Conservation (phyloP, 1,140 invertebrate genomes). For the Pseudomyrmex gracilis region DNA sequence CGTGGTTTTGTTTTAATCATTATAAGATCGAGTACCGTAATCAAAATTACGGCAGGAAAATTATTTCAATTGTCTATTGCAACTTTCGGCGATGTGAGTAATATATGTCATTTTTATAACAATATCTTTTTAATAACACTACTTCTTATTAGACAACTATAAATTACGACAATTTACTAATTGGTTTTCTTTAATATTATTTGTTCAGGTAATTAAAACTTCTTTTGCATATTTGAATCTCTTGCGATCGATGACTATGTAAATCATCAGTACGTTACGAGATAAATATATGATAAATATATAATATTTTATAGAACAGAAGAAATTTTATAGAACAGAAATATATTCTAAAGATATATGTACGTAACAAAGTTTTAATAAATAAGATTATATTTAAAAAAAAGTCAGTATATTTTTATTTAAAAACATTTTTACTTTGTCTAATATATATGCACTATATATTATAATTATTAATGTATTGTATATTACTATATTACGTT, state of each 20-base stretch:
- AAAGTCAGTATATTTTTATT: too few species aligned
- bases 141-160: too few species aligned
- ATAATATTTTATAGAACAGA: conserved; percentile 3
- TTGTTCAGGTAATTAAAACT: conserved; percentile 63
- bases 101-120: not conserved
- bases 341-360: not conserved
- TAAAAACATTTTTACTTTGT: too few species aligned
- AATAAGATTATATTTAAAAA: not conserved
- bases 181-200: not conserved
- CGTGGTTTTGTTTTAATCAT: conserved; percentile 70
- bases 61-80: conserved; percentile 66
- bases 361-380: not conserved
- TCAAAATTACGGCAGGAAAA: conserved; percentile 74
- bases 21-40: conserved; percentile 59
- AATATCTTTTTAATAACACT: not conserved
- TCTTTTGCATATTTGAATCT: conserved; percentile 64
- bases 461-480: too few species aligned
- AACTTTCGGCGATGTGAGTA: conserved; percentile 64
- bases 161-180: not conserved
- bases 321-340: too few species aligned
- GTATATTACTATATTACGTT: too few species aligned
- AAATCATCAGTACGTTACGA: not conserved
- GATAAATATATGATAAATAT: not conserved
- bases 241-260: conserved; percentile 19
- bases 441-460: too few species aligned